A percentile compares a stretch with the other conserved stretches of the same genome.
phyloP scores from a whole-genome alignment of 2,113 vertebrate genomes.

The Takifugu flavidus region DNA sequence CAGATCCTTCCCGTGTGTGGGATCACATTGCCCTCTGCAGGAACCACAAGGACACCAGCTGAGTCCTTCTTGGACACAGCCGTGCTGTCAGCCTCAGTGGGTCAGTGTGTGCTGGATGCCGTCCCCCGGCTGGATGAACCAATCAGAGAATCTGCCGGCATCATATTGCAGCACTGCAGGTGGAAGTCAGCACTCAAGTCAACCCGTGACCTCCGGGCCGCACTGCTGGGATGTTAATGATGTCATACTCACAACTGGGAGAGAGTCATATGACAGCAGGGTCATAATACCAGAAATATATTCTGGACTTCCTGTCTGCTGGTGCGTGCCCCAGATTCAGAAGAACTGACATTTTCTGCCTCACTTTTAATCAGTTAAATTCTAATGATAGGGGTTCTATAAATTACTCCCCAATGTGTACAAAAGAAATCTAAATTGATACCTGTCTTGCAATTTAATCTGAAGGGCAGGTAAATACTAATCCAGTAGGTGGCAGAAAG shows the following conservation, averaged over 20 bases:
- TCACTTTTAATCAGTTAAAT: not conserved
- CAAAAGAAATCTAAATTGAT: not conserved
- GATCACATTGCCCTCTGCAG: conserved; percentile 25
- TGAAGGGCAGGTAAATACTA: conserved; percentile 31
- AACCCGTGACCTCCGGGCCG: conserved; percentile 8
- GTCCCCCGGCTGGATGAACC: conserved; percentile 1
- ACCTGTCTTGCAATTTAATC: not conserved
- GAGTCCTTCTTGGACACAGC: conserved; percentile 3
- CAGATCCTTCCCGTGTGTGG: conserved; percentile 8
- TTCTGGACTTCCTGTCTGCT: conserved; percentile 7
- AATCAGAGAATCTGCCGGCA: not conserved
- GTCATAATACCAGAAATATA: conserved; percentile 11
- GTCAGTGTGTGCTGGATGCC: not conserved
- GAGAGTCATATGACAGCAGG: conserved; percentile 17
- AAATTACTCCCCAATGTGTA: not conserved
- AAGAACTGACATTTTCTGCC: conserved; percentile 2
- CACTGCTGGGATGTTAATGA: not conserved
- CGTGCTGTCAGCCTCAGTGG: conserved; percentile 7
- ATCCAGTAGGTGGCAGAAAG: conserved; percentile 66
- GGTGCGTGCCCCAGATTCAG: conserved; percentile 4
- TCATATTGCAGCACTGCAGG: not conserved
- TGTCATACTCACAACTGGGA: not conserved
- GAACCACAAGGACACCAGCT: conserved; percentile 17
- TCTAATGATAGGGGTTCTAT: not conserved
- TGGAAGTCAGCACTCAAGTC: not conserved